Evolutionary conservation across 92 coral and sea anemone genomes (phyloP), one percentile per base, ranked within the genome.

Genomic region (Virgularia gustaviana): DNA sequence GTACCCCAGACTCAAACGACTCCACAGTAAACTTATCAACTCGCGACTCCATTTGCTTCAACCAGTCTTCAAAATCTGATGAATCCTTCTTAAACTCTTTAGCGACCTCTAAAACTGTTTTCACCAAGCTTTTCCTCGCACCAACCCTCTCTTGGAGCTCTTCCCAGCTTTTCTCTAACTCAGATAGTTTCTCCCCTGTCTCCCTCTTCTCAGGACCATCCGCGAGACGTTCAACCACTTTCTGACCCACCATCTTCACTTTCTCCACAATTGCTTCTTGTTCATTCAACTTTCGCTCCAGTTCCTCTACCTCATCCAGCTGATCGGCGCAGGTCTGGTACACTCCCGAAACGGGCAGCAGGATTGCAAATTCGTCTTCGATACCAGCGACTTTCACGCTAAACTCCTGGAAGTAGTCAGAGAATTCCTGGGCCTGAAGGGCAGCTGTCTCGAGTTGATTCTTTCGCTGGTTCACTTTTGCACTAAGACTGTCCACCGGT

Each of bases 381-480:
- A 92, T 76, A 20, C 76, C 79, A 52, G 87, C 91, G 30, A 92
- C 73, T 23, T 91, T 85, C 13, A 78, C 86, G 58, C 70, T 76
- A 44, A 92, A 85, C 49, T 88, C 98, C 63, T 83, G 83, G 73
- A 81, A 90, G 24, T 89, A 90, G 36, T 92, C 96, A 27, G 90
- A 85, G 88, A 92, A 92, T 82, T 84, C 92, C 66, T 92, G 98
- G 0, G 98, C 90, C 37, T 92, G 88, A 25, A 92, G 65, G 28
- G 90, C 90, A 29, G 96, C 98, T 38, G 89, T 70, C 30, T 89
- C 91, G 43, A 92, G 84, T 76, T 95, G 81, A 18, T 86, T 86
- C 60, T 86, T 65, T 16, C 98, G 86, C 70, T 92, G 98, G 60
- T 84, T 95, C 43, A 92, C 83, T 82, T 92, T 89, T 12, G 90